Percentiles rank a stretch among this genome's conserved stretches.
Evolutionary conservation across 2,888 invertebrate genomes (phyloP).

Genomic region (Acanthosepion esculentum): DNA sequence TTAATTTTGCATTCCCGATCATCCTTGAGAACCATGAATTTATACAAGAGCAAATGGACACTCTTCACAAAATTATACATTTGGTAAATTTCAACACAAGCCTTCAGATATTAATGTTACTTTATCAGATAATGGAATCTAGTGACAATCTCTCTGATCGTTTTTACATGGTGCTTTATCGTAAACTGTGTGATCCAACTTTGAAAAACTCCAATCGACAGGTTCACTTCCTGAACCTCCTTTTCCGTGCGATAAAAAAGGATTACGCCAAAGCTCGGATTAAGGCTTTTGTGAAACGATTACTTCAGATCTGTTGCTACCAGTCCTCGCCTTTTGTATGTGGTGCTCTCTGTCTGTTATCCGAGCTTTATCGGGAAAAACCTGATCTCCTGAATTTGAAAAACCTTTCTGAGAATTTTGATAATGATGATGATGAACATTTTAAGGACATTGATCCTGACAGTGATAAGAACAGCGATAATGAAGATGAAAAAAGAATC

Average conservation of each 20-base stretch:
- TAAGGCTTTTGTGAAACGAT: conserved; percentile 87
- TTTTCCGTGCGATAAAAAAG: conserved; percentile 88
- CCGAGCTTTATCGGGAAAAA: conserved; percentile 77
- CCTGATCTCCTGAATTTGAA: conserved; percentile 64
- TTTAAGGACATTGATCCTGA: conserved; percentile 69
- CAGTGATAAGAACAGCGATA: background rate
- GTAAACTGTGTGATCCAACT: conserved; percentile 86
- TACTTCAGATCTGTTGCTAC: conserved; percentile 80
- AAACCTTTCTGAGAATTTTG: conserved; percentile 52
- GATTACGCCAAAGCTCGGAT: conserved; percentile 84
- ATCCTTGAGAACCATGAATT: conserved; percentile 66
- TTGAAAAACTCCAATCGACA: conserved; percentile 77
- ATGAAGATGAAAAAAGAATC: background rate
- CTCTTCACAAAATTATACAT: conserved; percentile 87
- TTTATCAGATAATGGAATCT: conserved; percentile 80
- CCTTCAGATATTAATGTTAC: conserved; percentile 79
- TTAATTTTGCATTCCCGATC: conserved; percentile 86
- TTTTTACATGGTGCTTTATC: conserved; percentile 89
- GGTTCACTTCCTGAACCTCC: conserved; percentile 88
- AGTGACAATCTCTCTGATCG: conserved; percentile 75
- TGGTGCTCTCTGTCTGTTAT: conserved; percentile 86
- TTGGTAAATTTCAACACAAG: conserved; percentile 83
- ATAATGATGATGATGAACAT: conserved; percentile 73
- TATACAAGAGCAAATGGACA: conserved; percentile 81
- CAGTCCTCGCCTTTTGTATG: conserved; percentile 86